Base-by-base conservation (phyloP, 2,113 vertebrate species). In the Procavia capensis region DNA sequence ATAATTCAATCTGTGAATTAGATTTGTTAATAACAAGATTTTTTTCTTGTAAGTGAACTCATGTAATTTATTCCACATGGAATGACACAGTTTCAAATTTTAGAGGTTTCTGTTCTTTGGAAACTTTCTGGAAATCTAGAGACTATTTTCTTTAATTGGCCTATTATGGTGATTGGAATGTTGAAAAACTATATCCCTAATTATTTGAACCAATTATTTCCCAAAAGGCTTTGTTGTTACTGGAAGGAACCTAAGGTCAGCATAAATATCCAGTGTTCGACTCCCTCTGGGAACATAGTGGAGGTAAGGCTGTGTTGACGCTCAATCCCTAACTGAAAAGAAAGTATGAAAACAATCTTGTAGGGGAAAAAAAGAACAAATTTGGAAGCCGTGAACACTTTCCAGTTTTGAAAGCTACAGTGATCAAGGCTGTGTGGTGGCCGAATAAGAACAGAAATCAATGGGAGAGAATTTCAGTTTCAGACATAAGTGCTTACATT, bases 51-150 rank as follows among this genome's bases (percentile, higher is more conserved):
- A 86, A 90, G 27, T 66, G 6, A 76, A 27, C 29, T 87, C 4
- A 5, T 50, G 81, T 41, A 27, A 81, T 29, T 41, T 61, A 43
- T 88, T 96, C 31, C 31, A 22, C 36, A 43, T 17, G 54, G 54
- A 74, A 88, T 54, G 25, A 75, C 16, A 45, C 1, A 66, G 41
- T 3, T 74, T 93, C 29, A 85, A 17, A 79, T 79, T 64, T 68
- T 39, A 88, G 72, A 84, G 22, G 72, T 7, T 72, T 20, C 25
- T 34, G 43, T 78, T 47, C 85, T 81, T 36, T 47, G 24, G 47
- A 81, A 84, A 54, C 9, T 50, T 74, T 90, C 88, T 63, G 85
- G 34, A 92, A 96, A 94, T 16, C 39, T 27, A 8, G 8, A 88
- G 17, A 91, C 1, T 45, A 1, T 86, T 85, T 70, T 61, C 59